Conservation (phyloP, 1,140 invertebrate species). For the Bombus cullumanus region DNA sequence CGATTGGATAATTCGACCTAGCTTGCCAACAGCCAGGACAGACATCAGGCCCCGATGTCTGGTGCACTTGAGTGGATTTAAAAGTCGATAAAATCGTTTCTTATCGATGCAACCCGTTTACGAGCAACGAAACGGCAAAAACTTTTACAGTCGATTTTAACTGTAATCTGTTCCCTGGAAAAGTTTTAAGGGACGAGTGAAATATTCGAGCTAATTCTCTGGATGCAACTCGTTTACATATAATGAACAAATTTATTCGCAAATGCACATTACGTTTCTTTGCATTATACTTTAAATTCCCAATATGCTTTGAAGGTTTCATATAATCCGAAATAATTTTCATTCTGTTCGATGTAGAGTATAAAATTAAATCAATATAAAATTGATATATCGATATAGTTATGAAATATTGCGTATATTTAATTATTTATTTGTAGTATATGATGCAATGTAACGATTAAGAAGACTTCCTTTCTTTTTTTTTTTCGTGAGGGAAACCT, state of each 20-base stretch:
- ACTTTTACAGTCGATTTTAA: slow-evolving; percentile 1
- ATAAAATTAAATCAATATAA: no score
- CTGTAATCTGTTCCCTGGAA: no score
- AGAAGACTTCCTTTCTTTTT: no score
- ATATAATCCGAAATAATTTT: background rate
- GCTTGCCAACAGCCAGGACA: slow-evolving; percentile 42
- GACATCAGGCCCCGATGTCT: slow-evolving; percentile 51
- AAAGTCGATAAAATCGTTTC: slow-evolving; percentile 50
- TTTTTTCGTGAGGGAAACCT: no score
- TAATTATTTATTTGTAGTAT: no score
- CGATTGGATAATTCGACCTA: slow-evolving; percentile 76
- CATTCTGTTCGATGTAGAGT: background rate
- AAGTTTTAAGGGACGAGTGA: no score
- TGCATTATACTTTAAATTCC: no score
- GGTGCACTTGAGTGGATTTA: slow-evolving; percentile 49
- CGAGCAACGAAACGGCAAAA: background rate
- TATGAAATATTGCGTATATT: no score
- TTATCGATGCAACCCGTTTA: slow-evolving; percentile 35
- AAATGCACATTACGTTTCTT: no score
- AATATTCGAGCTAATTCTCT: background rate
- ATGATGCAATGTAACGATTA: no score
- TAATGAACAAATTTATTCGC: background rate
- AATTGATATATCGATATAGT: no score
- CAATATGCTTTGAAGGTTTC: no score
- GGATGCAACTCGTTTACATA: background rate